phyloP scores from a whole-genome alignment of 2,113 vertebrate genomes.

The Ardeotis arabs region DNA sequence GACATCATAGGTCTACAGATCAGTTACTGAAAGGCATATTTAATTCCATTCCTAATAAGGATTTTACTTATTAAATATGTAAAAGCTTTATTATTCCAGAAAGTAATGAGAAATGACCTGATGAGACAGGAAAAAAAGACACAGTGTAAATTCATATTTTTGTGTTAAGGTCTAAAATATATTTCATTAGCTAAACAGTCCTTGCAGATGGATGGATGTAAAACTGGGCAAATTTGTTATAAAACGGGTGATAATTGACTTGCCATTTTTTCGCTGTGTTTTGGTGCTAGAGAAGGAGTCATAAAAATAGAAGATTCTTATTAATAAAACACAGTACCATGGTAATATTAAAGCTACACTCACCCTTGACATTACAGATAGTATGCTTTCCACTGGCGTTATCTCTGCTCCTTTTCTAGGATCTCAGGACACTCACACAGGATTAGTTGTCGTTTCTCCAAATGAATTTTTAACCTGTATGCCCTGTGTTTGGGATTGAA shows the following conservation, averaged over 20 bases:
- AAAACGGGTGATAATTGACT: neutral
- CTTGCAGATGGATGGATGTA: neutral
- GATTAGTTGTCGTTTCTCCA: fast-evolving
- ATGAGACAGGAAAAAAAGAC: neutral
- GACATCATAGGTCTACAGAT: neutral
- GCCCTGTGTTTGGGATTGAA: neutral
- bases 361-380: neutral
- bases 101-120: neutral
- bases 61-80: neutral
- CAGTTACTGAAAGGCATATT: neutral
- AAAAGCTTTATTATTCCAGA: neutral
- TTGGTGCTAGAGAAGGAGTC: neutral
- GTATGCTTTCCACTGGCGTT: neutral
- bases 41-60: neutral
- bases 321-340: neutral
- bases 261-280: neutral
- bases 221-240: neutral
- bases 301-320: neutral
- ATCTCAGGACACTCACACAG: neutral
- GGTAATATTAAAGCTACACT: neutral
- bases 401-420: neutral
- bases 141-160: neutral
- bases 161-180: neutral
- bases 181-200: neutral
- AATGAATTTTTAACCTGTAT: neutral